Conservation (phyloP, 2,113 vertebrate genomes). For the Tupaia tana region DNA sequence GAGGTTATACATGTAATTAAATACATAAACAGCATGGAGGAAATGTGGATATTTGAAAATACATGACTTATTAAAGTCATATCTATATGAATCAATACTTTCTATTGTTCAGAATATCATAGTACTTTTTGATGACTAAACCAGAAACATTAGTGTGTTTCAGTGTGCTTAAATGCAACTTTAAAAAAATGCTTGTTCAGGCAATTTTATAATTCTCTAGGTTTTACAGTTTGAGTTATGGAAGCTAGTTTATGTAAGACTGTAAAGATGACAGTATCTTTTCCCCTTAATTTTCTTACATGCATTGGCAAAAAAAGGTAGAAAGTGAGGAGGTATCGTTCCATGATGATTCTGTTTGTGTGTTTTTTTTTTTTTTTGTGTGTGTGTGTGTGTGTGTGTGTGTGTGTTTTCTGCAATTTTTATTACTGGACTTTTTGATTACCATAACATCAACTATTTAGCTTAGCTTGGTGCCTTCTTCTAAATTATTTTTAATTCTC, state of each 20-base stretch:
- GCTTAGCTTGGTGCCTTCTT: neutral
- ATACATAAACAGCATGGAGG: neutral
- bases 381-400: no score
- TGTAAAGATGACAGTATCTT: neutral
- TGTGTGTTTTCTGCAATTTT: neutral
- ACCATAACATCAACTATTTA: neutral
- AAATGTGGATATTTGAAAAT: slow-evolving; percentile 2
- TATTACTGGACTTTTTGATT: slow-evolving; percentile 6
- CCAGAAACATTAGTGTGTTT: neutral
- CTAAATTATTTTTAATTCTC: slow-evolving; percentile 12
- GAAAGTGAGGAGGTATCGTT: neutral
- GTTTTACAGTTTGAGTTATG: neutral
- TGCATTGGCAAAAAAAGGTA: neutral
- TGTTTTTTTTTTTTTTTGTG: neutral
- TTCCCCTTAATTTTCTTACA: neutral
- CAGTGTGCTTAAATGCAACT: neutral
- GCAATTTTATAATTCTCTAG: neutral
- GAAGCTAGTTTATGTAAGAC: slow-evolving; percentile 32
- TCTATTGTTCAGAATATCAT: neutral
- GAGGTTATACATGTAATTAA: neutral
- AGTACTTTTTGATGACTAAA: neutral
- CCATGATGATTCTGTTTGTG: neutral
- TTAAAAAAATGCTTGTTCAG: neutral
- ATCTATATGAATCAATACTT: neutral
- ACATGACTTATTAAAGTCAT: neutral